phyloP scores from a whole-genome alignment of 2,888 invertebrate genomes.

The Cosmopolites sordidus region DNA sequence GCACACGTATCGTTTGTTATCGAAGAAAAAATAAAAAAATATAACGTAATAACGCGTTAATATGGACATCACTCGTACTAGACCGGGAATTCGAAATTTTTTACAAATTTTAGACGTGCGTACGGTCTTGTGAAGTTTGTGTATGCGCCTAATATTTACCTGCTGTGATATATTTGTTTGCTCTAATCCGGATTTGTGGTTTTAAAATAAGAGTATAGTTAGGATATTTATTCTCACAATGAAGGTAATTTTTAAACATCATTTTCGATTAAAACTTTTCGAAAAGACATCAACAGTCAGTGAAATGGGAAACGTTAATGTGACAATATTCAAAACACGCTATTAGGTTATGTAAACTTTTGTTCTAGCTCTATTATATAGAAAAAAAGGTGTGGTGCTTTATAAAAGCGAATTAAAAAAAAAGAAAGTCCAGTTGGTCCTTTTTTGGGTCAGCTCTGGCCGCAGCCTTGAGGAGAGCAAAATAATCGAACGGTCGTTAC shows the following conservation, averaged over 20 bases:
- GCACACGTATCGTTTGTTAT: not conserved
- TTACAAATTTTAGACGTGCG: conserved; percentile 14
- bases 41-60: conserved; percentile 1
- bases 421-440: not conserved
- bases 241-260: conserved; percentile 20
- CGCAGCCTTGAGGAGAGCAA: not conserved
- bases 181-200: conserved; percentile 15
- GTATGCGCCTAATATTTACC: conserved; percentile 15
- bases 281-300: not conserved
- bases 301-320: not conserved
- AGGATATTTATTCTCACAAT: conserved; percentile 17
- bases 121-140: conserved; percentile 15
- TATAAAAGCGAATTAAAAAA: not conserved
- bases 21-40: not conserved
- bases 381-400: no score
- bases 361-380: no score
- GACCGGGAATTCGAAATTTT: conserved; percentile 13
- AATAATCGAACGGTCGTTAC: not conserved
- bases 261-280: not conserved
- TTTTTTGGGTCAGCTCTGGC: not conserved
- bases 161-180: conserved; percentile 26
- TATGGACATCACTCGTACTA: conserved; percentile 17
- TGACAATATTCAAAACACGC: no score
- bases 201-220: conserved; percentile 16
- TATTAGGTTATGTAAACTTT: no score